phyloP scores from a whole-genome alignment of 2,113 vertebrate genomes.

The Salvelinus sp. region DNA sequence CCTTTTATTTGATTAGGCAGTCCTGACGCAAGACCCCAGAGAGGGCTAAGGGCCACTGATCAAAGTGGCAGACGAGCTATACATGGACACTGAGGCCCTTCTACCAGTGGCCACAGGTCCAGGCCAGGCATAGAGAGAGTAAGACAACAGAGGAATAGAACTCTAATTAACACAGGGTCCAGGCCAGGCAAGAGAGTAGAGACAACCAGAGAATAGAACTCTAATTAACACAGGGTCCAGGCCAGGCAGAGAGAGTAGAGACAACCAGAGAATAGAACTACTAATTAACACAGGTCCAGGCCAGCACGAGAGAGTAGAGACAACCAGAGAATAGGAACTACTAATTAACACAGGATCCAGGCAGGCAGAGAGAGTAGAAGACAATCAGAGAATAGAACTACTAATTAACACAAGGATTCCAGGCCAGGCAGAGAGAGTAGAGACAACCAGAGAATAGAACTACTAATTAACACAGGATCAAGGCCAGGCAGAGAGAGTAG shows the following conservation, averaged over 20 bases:
- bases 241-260: conserved; percentile 24
- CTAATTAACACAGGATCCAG: conserved; percentile 11
- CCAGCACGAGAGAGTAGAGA: conserved; percentile 21
- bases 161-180: conserved; percentile 4
- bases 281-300: conserved; percentile 17
- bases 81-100: conserved; percentile 40
- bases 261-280: neutral
- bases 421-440: conserved; percentile 18
- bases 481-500: conserved; percentile 19
- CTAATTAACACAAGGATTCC: conserved; percentile 14
- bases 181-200: conserved; percentile 25
- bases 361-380: conserved; percentile 29
- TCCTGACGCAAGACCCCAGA: conserved; percentile 43
- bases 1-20: conserved; percentile 66
- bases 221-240: conserved; percentile 14
- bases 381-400: neutral
- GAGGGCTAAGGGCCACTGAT: conserved; percentile 43
- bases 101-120: conserved; percentile 6
- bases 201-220: neutral
- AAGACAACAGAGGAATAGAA: conserved; percentile 2
- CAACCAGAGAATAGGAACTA: neutral
- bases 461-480: conserved; percentile 9
- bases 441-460: conserved; percentile 1
- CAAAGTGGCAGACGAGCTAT: conserved; percentile 39
- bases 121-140: conserved; percentile 15